A percentile compares a stretch with the other conserved stretches of the same genome.
phyloP scores from a whole-genome alignment of 1,140 invertebrate genomes.

The Zaprionus lachaisei region DNA sequence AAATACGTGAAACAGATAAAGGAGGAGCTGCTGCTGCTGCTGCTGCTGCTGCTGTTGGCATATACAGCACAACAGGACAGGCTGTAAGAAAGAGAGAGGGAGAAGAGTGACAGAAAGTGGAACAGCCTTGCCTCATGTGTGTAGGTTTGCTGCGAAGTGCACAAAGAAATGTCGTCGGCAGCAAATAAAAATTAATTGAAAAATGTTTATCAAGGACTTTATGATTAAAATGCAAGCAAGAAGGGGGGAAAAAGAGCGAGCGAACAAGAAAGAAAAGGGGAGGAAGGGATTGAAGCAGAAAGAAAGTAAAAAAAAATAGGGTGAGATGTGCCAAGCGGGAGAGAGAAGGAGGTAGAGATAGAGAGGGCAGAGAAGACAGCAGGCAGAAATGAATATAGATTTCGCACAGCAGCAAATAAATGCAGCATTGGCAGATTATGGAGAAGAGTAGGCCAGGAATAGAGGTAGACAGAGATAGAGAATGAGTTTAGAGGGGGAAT shows the following conservation, averaged over 20 bases:
- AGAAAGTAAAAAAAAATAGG: no score
- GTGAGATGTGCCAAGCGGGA: neutral
- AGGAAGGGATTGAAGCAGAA: no score
- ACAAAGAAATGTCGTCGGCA: conserved; percentile 75
- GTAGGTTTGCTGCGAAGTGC: conserved; percentile 28
- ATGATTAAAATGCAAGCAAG: conserved; percentile 49
- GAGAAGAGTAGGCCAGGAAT: neutral
- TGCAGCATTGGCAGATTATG: neutral
- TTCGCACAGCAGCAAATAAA: neutral
- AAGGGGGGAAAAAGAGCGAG: neutral
- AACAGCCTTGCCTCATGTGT: neutral
- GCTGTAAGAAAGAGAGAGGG: neutral
- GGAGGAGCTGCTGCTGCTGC: conserved; percentile 50
- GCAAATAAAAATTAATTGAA: conserved; percentile 83
- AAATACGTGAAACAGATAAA: conserved; percentile 77
- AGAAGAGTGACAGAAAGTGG: neutral
- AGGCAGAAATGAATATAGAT: neutral
- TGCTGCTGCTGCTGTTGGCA: conserved; percentile 42
- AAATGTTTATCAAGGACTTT: conserved; percentile 82
- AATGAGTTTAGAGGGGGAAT: neutral
- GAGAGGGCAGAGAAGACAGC: neutral
- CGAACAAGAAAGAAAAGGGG: neutral
- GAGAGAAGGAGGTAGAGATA: conserved; percentile 13
- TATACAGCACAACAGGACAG: conserved; percentile 9
- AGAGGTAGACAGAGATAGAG: neutral